Conservation (phyloP, 2,113 vertebrate genomes). For the Aldabrachelys gigantea region DNA sequence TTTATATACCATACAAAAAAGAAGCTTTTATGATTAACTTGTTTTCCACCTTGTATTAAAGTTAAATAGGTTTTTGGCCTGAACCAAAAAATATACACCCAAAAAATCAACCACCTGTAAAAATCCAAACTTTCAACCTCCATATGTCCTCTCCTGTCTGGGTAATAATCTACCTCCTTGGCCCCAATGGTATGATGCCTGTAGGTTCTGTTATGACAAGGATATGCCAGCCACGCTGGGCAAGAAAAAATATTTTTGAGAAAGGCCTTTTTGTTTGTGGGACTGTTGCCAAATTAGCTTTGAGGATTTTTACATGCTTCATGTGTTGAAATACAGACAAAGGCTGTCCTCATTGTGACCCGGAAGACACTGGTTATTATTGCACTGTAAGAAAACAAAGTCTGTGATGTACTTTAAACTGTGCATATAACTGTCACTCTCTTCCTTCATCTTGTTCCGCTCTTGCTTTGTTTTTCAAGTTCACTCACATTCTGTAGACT, state of each 20-base stretch:
- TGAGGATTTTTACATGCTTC: not conserved
- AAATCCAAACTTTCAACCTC: not conserved
- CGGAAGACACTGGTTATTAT: not conserved
- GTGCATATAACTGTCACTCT: not conserved
- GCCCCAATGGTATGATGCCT: not conserved
- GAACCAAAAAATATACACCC: not conserved
- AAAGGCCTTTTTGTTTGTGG: not conserved
- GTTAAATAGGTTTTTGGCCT: not conserved
- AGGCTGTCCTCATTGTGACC: accelerated
- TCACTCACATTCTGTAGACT: not conserved
- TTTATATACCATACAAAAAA: not conserved
- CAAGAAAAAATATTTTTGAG: not conserved
- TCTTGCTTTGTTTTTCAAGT: not conserved
- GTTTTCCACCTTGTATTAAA: not conserved
- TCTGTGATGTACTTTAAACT: not conserved
- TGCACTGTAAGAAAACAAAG: not conserved
- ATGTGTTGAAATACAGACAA: not conserved
- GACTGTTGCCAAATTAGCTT: not conserved
- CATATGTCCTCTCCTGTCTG: not conserved
- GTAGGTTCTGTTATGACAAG: not conserved
- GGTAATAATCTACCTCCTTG: not conserved
- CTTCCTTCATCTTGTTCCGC: not conserved
- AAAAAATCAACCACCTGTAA: not conserved
- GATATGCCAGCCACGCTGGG: not conserved
- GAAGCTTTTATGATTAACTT: not conserved